Conservation (phyloP, 1,140 invertebrate species). For the Meloidogyne hapla region DNA sequence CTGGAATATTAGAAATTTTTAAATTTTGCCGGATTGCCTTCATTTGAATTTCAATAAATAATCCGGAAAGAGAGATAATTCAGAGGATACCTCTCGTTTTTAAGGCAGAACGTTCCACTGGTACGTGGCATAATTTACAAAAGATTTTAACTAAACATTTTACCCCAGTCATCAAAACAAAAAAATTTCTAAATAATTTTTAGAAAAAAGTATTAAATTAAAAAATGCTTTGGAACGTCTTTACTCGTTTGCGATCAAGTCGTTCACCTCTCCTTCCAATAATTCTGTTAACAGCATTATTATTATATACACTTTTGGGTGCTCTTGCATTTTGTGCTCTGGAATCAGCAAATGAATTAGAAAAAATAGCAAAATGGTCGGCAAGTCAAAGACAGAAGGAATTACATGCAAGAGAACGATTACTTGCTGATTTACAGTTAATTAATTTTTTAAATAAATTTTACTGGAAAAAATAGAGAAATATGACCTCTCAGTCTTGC, state of each 20-base stretch:
- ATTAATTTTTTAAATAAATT: background rate
- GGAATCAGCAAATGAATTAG: conserved; percentile 31
- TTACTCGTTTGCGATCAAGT: conserved; percentile 34
- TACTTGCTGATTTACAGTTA: conserved; percentile 30
- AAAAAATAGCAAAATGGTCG: background rate
- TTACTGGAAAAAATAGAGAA: no score
- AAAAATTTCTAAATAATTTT: background rate
- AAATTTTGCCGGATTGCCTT: no score
- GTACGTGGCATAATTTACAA: no score
- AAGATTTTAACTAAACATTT: no score
- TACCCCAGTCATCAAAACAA: no score
- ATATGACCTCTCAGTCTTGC: no score
- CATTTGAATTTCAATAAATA: no score
- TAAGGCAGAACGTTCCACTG: no score
- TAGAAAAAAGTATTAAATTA: background rate
- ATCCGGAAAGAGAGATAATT: no score
- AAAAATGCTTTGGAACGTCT: conserved; percentile 43
- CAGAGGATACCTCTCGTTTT: no score
- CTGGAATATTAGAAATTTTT: no score
- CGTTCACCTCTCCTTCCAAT: conserved; percentile 41
- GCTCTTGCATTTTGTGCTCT: conserved; percentile 38
- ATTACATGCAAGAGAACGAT: conserved; percentile 17
- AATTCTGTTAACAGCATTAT: conserved; percentile 38
- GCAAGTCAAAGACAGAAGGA: background rate
- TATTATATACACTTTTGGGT: conserved; percentile 36